These are phyloP conservation scores for Columbina picui DNA, from an alignment of 2,113 vertebrate genomes.

Conservation along the genomic window DNA sequence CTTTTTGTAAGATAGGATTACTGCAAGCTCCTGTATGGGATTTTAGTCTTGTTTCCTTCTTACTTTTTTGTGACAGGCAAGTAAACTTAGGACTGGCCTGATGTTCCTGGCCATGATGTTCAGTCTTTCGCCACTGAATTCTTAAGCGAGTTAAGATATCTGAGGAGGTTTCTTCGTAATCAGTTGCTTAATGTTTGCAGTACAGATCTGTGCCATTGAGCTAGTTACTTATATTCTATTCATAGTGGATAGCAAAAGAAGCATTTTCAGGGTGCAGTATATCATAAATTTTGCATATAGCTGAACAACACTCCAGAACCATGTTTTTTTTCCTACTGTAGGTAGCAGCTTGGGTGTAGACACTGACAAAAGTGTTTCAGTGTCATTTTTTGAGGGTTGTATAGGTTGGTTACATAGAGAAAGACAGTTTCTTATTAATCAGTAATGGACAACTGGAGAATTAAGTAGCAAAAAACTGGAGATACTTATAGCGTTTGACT, in stretches of 20 bases:
- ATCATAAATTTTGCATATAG: not conserved
- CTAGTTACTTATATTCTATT: not conserved
- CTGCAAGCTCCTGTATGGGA: not conserved
- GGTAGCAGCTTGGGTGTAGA: not conserved
- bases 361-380: not conserved
- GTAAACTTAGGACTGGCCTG: not conserved
- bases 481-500: not conserved
- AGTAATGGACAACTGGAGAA: not conserved
- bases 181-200: not conserved
- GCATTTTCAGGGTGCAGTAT: not conserved
- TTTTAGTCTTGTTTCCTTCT: not conserved
- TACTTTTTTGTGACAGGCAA: not conserved
- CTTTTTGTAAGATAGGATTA: not conserved
- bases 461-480: not conserved
- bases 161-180: not conserved
- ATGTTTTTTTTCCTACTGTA: not conserved
- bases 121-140: not conserved
- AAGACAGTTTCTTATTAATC: not conserved
- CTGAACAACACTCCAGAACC: not conserved
- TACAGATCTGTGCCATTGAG: not conserved
- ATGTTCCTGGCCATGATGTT: not conserved
- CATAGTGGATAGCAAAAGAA: not conserved
- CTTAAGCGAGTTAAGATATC: not conserved
- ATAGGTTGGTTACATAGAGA: not conserved
- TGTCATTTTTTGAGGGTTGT: not conserved